Evolutionary conservation across 2,797 vertebrate species (phyloP).

Genomic region (Chaetophractus vellerosus): DNA sequence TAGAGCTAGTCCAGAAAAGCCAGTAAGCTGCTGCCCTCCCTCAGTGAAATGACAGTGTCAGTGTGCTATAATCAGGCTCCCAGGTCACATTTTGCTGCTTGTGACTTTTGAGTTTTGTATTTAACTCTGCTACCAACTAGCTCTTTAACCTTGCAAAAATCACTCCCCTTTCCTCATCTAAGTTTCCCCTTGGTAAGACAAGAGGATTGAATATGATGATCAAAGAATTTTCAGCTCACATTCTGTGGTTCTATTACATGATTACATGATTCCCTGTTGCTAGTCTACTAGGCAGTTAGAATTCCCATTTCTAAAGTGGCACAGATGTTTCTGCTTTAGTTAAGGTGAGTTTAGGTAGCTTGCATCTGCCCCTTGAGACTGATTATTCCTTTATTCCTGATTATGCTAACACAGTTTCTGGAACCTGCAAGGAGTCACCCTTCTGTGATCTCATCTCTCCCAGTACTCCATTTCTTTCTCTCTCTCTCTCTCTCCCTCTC

Average conservation of each 20-base stretch:
- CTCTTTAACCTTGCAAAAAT: constrained; percentile 29
- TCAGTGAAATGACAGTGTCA: not conserved
- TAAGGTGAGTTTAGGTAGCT: not conserved
- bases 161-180: not conserved
- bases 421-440: not conserved
- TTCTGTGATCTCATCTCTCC: not conserved
- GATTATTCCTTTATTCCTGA: constrained; percentile 26
- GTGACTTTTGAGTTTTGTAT: constrained; percentile 59
- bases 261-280: not conserved
- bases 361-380: not conserved
- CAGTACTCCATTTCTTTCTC: not conserved
- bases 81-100: not conserved
- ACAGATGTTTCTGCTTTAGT: not conserved
- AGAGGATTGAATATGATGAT: not conserved
- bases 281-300: constrained; percentile 23
- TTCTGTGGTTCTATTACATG: not conserved
- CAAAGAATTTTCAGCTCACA: constrained; percentile 36
- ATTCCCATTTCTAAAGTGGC: constrained; percentile 49
- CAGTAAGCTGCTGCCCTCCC: not conserved
- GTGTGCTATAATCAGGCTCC: not conserved
- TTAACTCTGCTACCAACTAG: not conserved
- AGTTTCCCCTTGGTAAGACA: constrained; percentile 33
- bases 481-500: not conserved
- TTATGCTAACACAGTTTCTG: not conserved
- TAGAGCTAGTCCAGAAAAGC: not conserved